Base-by-base conservation (phyloP, 2,888 invertebrate genomes). In the Ariolimax columbianus region DNA sequence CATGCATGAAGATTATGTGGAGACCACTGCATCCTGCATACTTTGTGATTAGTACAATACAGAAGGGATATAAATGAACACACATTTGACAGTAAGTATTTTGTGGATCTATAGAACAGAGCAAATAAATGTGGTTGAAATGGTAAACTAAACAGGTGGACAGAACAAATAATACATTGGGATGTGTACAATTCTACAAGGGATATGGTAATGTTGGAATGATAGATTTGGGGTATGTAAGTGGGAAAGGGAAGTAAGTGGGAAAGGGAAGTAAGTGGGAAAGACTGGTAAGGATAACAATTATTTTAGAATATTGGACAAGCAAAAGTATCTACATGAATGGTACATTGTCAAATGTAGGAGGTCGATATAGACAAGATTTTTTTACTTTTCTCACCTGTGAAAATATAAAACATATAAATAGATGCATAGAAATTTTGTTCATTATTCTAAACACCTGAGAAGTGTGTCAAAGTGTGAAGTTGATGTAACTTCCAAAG, bases 401-500 rank as follows among this genome's bases (percentile, higher is more conserved):
- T 47, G 14, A 75, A 75, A 47, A 51, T 33, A 75, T 75, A 47
- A 47, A 75, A 30, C 43, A 30, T 33, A 75, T 75, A 23, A 26
- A 40, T 26, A 40, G 72, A 38, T 14, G 11, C 66, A 66, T 2
- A 17, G 33, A 9, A 63, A 63, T 17, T 66, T 33, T 66, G n/a
- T 1, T 2, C 30, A 66, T 11, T 66, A 66, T 66, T 66, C 33
- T 66, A 66, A 66, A 0, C 33, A 33, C 33, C 19, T 66, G 14
- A 66, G 30, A 66, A 30, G 14, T 33, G 23, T 55, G 55, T 63
- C 66, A 66, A 66, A 66, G 66, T 33, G 66, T 11, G 33, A 63
- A 63, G 59, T 63, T n/a, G 1, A n/a, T 33, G 19, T 7, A 66
- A 33, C 66, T 63, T 30, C 43, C n/a, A 43, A 73, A 47, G 30